Conservation (phyloP, 2,797 vertebrate species). For the Oreonectes daqikongensis region DNA sequence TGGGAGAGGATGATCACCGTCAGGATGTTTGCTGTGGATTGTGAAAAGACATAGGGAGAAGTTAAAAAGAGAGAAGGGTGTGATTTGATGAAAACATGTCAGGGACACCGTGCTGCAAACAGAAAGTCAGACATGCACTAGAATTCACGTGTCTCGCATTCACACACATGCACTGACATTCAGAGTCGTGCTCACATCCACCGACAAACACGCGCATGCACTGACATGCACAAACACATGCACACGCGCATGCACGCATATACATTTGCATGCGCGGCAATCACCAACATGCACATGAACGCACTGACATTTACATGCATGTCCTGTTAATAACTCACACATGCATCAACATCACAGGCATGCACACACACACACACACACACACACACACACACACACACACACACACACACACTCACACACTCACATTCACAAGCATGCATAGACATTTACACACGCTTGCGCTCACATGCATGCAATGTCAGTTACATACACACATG, state of each 20-base stretch:
- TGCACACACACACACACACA: background rate
- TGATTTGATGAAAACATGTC: slow-evolving; percentile 40
- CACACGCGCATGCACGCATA: background rate
- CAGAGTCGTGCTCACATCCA: background rate
- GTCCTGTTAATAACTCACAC: too few species aligned
- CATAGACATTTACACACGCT: background rate
- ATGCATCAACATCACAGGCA: background rate
- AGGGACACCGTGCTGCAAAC: background rate
- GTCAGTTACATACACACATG: background rate
- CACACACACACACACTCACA: background rate
- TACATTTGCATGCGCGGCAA: too few species aligned
- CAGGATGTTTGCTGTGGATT: slow-evolving; percentile 88
- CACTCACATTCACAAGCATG: background rate
- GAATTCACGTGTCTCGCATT: background rate
- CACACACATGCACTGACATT: background rate
- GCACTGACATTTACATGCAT: background rate
- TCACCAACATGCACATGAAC: background rate
- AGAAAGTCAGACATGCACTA: background rate
- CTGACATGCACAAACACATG: background rate
- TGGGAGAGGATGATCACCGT: slow-evolving; percentile 96
- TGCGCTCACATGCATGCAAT: background rate
- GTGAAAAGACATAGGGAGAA: slow-evolving; percentile 4
- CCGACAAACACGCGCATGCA: too few species aligned
- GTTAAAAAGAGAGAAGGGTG: slow-evolving; percentile 21
- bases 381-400: background rate